Evolutionary conservation across 1,140 invertebrate genomes (phyloP), one percentile per base, ranked within the genome.

Genomic region (Gonioctena quinquepunctata): DNA sequence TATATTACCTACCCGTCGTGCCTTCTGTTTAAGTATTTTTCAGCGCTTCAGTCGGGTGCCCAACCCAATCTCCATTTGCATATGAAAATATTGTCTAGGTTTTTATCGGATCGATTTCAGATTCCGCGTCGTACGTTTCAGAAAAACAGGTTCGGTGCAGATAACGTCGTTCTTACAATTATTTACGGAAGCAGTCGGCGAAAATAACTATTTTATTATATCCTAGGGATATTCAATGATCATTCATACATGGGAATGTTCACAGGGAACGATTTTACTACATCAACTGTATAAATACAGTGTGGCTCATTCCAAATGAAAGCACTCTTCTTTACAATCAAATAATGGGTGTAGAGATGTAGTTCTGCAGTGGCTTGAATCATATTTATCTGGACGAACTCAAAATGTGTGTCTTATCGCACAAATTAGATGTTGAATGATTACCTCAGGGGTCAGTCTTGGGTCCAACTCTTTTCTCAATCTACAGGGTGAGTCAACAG

Each of bases 81-180:
- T 54, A 23, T 23, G 52, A 54, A 54, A 54, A 54, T 54, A 54
- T 54, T 54, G 52, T 23, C 52, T 54, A 54, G 52, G 52, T 54
- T 54, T 42, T 54, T 54, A 16, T 54, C 22, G 13, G 52, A 54
- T 54, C 52, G 52, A 21, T 21, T 54, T 23, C 52, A 54, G 52
- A 54, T 54, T 23, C 22, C 52, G 19, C 18, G 22, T 18, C 52
- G 19, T 54, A 54, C 52, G 52, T 54, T 21, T 21, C 13, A 54
- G 52, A 18, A 42, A 54, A 54, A 54, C 52, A 54, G 52, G 52
- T 54, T 54, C 52, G 52, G 19, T 21, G n/a, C 1, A 54, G 52
- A 54, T 54, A 16, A 23, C 22, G 52, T 54, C 52, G n/a, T 16
- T 54, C 19, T 54, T 21, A 54, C 52, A 54, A 54, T 54, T 54